phyloP scores from a whole-genome alignment of 2,797 vertebrate genomes.

The Myotis vivesi region DNA sequence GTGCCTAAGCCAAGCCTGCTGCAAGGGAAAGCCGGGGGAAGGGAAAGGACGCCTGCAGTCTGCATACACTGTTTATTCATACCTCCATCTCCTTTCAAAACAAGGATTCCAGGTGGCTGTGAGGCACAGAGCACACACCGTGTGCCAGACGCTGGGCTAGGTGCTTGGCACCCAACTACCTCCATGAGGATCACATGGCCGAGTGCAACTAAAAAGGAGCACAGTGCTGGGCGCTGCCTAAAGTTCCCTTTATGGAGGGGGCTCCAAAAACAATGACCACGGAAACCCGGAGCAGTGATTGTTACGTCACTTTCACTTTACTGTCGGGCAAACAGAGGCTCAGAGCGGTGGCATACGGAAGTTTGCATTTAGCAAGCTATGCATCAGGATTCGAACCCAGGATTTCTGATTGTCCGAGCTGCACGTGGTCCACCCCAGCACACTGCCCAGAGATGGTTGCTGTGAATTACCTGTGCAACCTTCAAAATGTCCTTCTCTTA shows the following conservation, averaged over 20 bases:
- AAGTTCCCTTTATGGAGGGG: not conserved
- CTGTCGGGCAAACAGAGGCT: not conserved
- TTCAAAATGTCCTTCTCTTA: not conserved
- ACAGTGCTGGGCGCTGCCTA: not conserved
- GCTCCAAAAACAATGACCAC: not conserved
- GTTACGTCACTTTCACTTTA: not conserved
- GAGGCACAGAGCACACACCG: not conserved
- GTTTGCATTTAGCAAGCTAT: not conserved
- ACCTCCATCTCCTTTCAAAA: conserved; percentile 18
- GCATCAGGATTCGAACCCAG: not conserved
- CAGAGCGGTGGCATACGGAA: not conserved
- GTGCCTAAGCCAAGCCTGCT: not conserved
- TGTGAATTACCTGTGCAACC: not conserved
- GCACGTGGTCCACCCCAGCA: not conserved
- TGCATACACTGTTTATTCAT: conserved; percentile 44
- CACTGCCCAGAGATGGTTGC: not conserved
- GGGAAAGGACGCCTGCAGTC: not conserved
- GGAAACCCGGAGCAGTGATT: not conserved
- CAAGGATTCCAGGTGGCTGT: conserved; percentile 48
- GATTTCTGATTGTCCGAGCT: not conserved
- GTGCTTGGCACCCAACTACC: not conserved
- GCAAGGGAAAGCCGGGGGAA: not conserved
- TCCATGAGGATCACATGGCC: not conserved
- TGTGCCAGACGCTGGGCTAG: not conserved
- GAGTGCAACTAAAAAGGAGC: not conserved